Evolutionary conservation across 2,113 vertebrate species (phyloP), one percentile per base, ranked within the genome.

Genomic region (Rhadina sibilatrix): DNA sequence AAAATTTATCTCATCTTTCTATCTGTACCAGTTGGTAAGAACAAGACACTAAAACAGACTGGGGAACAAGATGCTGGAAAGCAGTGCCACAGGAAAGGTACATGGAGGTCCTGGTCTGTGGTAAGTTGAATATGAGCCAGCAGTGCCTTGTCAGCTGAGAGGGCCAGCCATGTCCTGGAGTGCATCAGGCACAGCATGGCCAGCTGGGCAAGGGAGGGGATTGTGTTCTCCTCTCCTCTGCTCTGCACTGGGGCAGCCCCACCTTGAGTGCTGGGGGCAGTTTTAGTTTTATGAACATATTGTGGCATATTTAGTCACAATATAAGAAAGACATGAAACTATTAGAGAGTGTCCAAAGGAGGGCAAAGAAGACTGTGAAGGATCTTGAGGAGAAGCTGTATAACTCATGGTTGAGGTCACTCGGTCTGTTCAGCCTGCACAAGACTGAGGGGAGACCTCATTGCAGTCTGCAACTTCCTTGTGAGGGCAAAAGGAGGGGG

Each of bases 151-250:
- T 18, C 72, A 77, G 33, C 53, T 18, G 10, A 15, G 22, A 33
- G 22, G 5, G 46, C 6, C 33, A 46, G 2, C 0, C 1, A 0
- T 33, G 37, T 10, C 37, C 33, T 27, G 54, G 8, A 13, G 53
- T 0, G 3, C 27, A 37, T 46, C 63, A 60, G 46, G 33, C 7
- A 6, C 63, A 60, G 46, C 46, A 19, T 44, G 0, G 0, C 24
- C 82, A 52, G 33, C 22, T 0, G 0, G 46, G 22, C 27, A 28
- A 60, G 54, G 46, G 72, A 38, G 22, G 22, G 37, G 37, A 60
- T 33, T 68, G 72, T 52, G 33, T 10, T 38, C 37, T 38, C 37
- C 37, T 38, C 50, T 0, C 0, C 13, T 57, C 44, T 76, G 46
- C 60, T 35, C 37, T 68, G 70, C 5, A 0, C 30, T 13, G 53